Base-by-base conservation (phyloP, 2,797 vertebrate genomes). In the Poeciliopsis infans region DNA sequence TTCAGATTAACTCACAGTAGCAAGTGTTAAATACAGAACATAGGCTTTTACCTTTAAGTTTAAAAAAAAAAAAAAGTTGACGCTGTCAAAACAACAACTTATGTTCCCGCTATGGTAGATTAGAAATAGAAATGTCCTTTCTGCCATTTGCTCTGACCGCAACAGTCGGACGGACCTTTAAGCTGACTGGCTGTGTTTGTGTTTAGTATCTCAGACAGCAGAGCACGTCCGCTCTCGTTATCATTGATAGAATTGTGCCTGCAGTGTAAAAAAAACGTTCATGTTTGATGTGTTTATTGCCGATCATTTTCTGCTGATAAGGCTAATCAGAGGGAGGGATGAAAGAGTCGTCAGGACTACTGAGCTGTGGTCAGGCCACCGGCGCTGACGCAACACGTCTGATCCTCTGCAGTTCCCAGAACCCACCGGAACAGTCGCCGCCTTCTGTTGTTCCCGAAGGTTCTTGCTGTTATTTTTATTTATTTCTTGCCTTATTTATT, bases 141-240 rank as follows among this genome's bases (percentile, higher is more conserved):
- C 41, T 69, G 23, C 41, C 39, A n/a, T 69, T 69, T 43, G 39
- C 41, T 11, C 41, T 45, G 41, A 70, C n/a, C 23, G 43, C 55
- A 57, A 25, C 66, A 25, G n/a, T 25, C 23, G 0, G 36, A 43
- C 36, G 66, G 66, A 43, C 36, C 39, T 69, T 43, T 25, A 43
- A 69, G 13, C 39, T 13, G 31, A 68, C 18, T 25, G 0, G 15
- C 41, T 46, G 28, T 33, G 31, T 79, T 83, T 75, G 61, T 36
- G 64, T 85, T 76, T 85, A 61, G 39, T 41, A 7, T 41, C 39
- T 41, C 80, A 80, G 88, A 74, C 83, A 79, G 36, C 73, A 83
- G 81, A 80, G 83, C 85, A 70, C 13, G 36, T 70, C 41, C 20
- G 41, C 64, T 41, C 64, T 43, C 7, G 23, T 10, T 23, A 45